phyloP scores from a whole-genome alignment of 2,797 vertebrate genomes.

The Thripadectes ignobilis region DNA sequence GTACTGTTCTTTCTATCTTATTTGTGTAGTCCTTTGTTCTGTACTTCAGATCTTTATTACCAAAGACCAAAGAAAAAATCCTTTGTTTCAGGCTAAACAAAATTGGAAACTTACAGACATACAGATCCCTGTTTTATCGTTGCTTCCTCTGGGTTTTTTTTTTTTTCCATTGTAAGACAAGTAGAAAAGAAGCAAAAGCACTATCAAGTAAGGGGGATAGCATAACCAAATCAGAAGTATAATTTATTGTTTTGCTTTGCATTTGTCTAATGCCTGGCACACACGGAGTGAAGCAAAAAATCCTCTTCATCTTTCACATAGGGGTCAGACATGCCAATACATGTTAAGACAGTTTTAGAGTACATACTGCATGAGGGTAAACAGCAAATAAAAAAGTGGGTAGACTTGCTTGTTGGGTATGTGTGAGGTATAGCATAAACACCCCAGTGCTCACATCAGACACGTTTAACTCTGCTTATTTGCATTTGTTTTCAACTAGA shows the following conservation, averaged over 20 bases:
- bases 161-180: not conserved
- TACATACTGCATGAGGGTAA: not conserved
- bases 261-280: not conserved
- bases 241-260: not conserved
- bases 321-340: not conserved
- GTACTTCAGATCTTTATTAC: not conserved
- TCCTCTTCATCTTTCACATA: not conserved
- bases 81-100: not conserved
- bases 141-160: not conserved
- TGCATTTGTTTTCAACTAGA: constrained; percentile 21
- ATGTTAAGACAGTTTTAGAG: not conserved
- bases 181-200: not conserved
- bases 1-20: not conserved
- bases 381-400: constrained; percentile 42
- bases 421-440: constrained; percentile 17
- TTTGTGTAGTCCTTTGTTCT: not conserved
- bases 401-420: constrained; percentile 52
- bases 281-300: not conserved
- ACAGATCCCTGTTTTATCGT: not conserved
- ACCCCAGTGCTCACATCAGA: not conserved
- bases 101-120: not conserved
- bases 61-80: not conserved
- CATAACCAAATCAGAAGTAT: not conserved
- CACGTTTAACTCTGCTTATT: not conserved
- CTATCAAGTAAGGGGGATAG: not conserved